Evolutionary conservation across 2,797 vertebrate genomes (phyloP).

Genomic region (Sphaeramia orbicularis): DNA sequence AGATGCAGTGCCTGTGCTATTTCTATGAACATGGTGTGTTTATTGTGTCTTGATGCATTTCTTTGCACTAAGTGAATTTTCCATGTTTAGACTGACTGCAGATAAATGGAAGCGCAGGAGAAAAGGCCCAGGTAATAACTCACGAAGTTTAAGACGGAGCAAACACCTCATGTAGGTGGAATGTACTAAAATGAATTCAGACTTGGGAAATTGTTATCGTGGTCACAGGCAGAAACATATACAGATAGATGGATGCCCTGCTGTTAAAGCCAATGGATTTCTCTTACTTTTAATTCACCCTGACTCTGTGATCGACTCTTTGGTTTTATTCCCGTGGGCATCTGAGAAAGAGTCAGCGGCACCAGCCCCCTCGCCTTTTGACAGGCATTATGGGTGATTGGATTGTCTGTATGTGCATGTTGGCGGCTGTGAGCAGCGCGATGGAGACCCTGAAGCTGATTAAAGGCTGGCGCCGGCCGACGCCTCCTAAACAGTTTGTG

Average conservation of each 20-base stretch:
- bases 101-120: too few relatives aligned
- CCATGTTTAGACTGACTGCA: too few relatives aligned
- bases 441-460: slow-evolving; percentile 75
- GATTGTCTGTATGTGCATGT: slow-evolving; percentile 77
- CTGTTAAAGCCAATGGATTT: slow-evolving; percentile 28
- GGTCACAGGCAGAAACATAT: background rate
- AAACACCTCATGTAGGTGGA: background rate
- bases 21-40: too few relatives aligned
- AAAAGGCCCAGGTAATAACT: too few relatives aligned
- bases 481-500: slow-evolving; percentile 75
- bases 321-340: slow-evolving; percentile 36
- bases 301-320: slow-evolving; percentile 44
- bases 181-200: background rate
- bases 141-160: too few relatives aligned
- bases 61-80: too few relatives aligned
- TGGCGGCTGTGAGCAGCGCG: slow-evolving; percentile 42
- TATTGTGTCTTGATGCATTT: too few relatives aligned
- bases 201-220: background rate
- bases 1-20: too few relatives aligned
- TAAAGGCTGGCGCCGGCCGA: slow-evolving; percentile 57
- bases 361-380: slow-evolving; percentile 54
- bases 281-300: slow-evolving; percentile 43
- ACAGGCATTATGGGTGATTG: slow-evolving; percentile 73
- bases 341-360: slow-evolving; percentile 32
- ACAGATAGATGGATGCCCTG: background rate